These are phyloP conservation scores for Chaetura pelagica DNA, from an alignment of 2,113 vertebrate genomes.

Conservation along the genomic window DNA sequence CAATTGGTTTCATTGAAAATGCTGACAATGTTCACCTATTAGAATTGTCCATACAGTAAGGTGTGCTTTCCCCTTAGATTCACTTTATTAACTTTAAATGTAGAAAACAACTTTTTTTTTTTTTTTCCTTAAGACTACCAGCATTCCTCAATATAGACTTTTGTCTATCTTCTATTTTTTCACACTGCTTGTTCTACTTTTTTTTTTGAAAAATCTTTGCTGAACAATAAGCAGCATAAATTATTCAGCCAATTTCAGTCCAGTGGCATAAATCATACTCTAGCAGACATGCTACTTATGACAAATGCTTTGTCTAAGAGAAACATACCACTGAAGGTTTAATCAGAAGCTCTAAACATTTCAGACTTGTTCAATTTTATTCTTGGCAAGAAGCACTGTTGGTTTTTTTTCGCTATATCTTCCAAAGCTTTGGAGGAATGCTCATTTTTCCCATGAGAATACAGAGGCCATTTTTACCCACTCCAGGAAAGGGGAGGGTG, in stretches of 20 bases:
- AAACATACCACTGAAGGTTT: constrained; percentile 73
- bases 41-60: constrained; percentile 23
- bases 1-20: constrained; percentile 73
- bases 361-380: constrained; percentile 69
- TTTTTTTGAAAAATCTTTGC: constrained; percentile 68
- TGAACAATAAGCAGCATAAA: constrained; percentile 78
- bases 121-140: not conserved
- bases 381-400: constrained; percentile 62
- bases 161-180: constrained; percentile 5
- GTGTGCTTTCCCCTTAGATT: constrained; percentile 44
- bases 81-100: constrained; percentile 62
- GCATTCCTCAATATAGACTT: not conserved
- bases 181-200: constrained; percentile 45
- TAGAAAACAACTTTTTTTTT: constrained; percentile 26
- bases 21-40: constrained; percentile 71
- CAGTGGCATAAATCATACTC: constrained; percentile 74
- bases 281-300: constrained; percentile 71
- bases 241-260: constrained; percentile 78
- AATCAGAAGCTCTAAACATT: constrained; percentile 75
- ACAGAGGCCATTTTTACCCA: constrained; percentile 59
- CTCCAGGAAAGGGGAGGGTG: constrained; percentile 7
- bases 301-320: constrained; percentile 76
- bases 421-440: constrained; percentile 49
- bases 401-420: constrained; percentile 50
- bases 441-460: constrained; percentile 62